phyloP scores from a whole-genome alignment of 2,113 vertebrate species.

The Gymnocephalus cernua region DNA sequence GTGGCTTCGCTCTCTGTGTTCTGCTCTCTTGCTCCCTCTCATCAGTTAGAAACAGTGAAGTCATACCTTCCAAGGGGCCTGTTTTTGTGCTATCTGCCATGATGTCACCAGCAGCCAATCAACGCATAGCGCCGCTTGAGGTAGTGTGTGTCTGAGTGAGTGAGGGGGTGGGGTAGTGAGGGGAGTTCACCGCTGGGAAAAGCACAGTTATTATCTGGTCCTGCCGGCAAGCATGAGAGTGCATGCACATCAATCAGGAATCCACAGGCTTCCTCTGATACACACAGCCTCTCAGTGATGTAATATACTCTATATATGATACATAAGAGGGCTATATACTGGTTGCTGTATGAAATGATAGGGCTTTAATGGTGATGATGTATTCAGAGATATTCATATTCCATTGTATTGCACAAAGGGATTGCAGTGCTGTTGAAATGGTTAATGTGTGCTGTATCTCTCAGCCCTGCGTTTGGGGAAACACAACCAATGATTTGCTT shows the following conservation, averaged over 20 bases:
- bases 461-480: background rate
- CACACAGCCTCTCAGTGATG: conserved; percentile 31
- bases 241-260: conserved; percentile 33
- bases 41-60: conserved; percentile 82
- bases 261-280: conserved; percentile 31
- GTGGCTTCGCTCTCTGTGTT: conserved; percentile 35
- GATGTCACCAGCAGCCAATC: conserved; percentile 88
- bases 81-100: conserved; percentile 79
- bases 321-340: background rate
- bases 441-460: background rate
- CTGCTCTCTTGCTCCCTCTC: conserved; percentile 57
- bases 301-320: background rate
- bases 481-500: conserved; percentile 17
- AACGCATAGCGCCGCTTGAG: conserved; percentile 74
- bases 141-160: conserved; percentile 42
- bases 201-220: conserved; percentile 73
- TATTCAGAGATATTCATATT: background rate
- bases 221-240: conserved; percentile 40
- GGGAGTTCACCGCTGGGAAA: conserved; percentile 67
- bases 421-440: background rate
- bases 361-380: background rate
- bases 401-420: background rate
- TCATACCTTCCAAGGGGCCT: conserved; percentile 84
- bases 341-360: background rate
- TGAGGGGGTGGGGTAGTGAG: conserved; percentile 1